Percentiles rank a stretch among this genome's conserved stretches.
Evolutionary conservation across 2,797 vertebrate genomes (phyloP).

Genomic region (Gila robusta): DNA sequence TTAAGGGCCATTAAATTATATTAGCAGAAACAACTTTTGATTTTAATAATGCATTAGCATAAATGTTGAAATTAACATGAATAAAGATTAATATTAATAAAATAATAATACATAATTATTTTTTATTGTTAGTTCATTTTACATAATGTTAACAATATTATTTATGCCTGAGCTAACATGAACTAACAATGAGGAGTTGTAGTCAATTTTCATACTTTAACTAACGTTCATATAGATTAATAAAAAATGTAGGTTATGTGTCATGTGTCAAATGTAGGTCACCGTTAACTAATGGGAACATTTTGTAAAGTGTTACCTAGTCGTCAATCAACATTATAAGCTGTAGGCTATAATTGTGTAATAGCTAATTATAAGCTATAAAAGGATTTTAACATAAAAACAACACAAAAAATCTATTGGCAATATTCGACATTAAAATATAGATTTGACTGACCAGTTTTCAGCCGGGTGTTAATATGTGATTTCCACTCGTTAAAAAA

Average conservation of each 20-base stretch:
- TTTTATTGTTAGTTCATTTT: not conserved
- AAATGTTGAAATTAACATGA: not conserved
- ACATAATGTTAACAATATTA: not conserved
- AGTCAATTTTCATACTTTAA: no score
- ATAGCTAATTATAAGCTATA: not conserved
- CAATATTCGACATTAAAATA: not conserved
- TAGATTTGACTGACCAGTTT: not conserved
- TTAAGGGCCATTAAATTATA: not conserved
- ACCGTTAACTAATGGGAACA: not conserved
- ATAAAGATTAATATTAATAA: not conserved
- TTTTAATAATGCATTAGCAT: not conserved
- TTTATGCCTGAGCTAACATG: not conserved
- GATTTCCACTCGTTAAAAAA: not conserved
- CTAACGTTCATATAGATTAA: not conserved
- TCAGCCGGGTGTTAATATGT: not conserved
- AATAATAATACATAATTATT: not conserved
- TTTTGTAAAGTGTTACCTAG: not conserved
- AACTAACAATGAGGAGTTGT: not conserved
- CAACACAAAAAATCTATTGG: not conserved
- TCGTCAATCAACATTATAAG: not conserved
- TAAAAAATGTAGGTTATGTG: not conserved
- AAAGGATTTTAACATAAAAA: not conserved
- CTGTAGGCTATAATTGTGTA: not conserved
- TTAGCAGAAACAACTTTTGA: not conserved
- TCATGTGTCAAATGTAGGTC: no score